Conservation (phyloP, 2,888 invertebrate genomes). For the Pardosa pseudoannulata region DNA sequence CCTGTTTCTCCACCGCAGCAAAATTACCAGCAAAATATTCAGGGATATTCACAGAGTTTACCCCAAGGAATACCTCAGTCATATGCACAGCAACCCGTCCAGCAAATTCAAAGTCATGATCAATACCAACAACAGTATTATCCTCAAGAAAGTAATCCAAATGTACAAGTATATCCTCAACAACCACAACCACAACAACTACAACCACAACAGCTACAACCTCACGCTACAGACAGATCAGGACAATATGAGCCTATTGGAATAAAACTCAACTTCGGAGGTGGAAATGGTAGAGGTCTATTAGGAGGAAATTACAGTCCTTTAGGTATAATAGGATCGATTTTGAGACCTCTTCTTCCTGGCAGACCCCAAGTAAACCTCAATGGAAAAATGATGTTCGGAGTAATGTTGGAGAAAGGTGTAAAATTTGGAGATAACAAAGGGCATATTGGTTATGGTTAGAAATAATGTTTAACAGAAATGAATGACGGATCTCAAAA, state of each 20-base stretch:
- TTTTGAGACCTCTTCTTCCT: slow-evolving; percentile 29
- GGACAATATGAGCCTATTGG: slow-evolving; percentile 53
- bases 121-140: slow-evolving; percentile 23
- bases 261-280: slow-evolving; percentile 48
- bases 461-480: no score
- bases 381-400: slow-evolving; percentile 69
- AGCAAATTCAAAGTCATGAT: neutral
- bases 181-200: no score
- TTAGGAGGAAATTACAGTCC: slow-evolving; percentile 57
- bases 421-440: slow-evolving; percentile 37
- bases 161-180: neutral
- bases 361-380: slow-evolving; percentile 48
- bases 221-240: slow-evolving; percentile 27
- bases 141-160: neutral
- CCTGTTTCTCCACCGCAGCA: neutral
- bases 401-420: slow-evolving; percentile 65
- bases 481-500: no score
- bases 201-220: no score
- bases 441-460: neutral
- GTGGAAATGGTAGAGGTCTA: slow-evolving; percentile 12
- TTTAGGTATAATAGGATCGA: slow-evolving; percentile 57
- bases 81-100: neutral
- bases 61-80: neutral
- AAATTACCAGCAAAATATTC: neutral
- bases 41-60: neutral